A percentile compares a stretch with the other conserved stretches of the same genome.
Evolutionary conservation across 2,888 invertebrate genomes (phyloP).

Genomic region (Neoscelio sp.): DNA sequence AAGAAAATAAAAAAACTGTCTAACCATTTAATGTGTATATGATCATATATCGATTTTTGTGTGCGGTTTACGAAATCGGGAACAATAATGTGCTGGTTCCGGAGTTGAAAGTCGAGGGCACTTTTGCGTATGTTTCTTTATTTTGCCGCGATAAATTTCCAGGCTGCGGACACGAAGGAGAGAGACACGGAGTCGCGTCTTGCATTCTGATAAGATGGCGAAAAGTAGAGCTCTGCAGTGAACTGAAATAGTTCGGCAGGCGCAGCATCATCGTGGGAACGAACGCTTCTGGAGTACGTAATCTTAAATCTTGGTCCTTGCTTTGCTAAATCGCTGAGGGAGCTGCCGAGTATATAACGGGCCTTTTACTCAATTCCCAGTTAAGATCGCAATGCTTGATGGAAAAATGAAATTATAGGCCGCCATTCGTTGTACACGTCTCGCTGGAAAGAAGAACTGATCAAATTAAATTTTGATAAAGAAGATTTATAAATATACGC

Average conservation of each 20-base stretch:
- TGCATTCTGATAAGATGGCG: slow-evolving; percentile 62
- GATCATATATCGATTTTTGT: no score
- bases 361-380: slow-evolving; percentile 56
- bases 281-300: slow-evolving; percentile 61
- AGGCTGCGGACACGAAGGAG: slow-evolving; percentile 61
- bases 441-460: slow-evolving; percentile 7
- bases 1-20: no score
- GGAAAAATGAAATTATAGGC: slow-evolving; percentile 61
- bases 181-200: slow-evolving; percentile 63
- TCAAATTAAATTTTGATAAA: slow-evolving; percentile 61
- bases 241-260: slow-evolving; percentile 65
- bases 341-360: slow-evolving; percentile 59
- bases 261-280: slow-evolving; percentile 64
- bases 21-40: no score
- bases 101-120: slow-evolving; percentile 34
- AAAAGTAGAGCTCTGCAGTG: slow-evolving; percentile 41
- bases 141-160: slow-evolving; percentile 59
- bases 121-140: slow-evolving; percentile 36
- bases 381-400: slow-evolving; percentile 59
- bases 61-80: slow-evolving; percentile 22
- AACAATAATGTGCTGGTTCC: slow-evolving; percentile 52
- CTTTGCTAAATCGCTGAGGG: slow-evolving; percentile 65
- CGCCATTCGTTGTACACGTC: slow-evolving; percentile 33
- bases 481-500: slow-evolving; percentile 54
- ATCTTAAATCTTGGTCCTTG: slow-evolving; percentile 64